Evolutionary conservation across 2,113 vertebrate species (phyloP).

Genomic region (Willisornis vidua): DNA sequence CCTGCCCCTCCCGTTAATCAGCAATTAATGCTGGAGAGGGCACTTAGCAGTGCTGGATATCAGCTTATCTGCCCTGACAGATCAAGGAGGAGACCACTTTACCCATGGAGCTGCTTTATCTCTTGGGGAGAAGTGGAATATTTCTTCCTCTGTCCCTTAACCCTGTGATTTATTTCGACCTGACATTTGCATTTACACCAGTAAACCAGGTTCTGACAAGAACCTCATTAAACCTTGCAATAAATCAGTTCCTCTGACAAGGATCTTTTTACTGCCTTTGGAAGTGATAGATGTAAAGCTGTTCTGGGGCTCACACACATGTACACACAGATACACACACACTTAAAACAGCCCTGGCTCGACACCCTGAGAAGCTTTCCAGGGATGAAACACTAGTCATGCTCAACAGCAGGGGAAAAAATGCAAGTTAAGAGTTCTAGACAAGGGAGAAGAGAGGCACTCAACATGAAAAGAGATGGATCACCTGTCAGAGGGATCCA

Average conservation of each 20-base stretch:
- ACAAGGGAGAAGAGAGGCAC: neutral
- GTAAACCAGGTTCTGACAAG: neutral
- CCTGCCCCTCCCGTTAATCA: neutral
- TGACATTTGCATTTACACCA: neutral
- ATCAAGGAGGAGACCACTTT: neutral
- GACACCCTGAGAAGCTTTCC: neutral
- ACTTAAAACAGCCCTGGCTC: neutral
- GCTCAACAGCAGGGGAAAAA: neutral
- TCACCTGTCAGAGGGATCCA: neutral
- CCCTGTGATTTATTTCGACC: constrained; percentile 13
- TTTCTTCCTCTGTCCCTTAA: neutral
- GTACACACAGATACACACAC: neutral
- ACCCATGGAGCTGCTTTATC: neutral
- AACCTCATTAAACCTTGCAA: neutral
- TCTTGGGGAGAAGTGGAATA: neutral
- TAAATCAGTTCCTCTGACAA: constrained; percentile 31
- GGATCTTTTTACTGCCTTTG: neutral
- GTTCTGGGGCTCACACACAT: neutral
- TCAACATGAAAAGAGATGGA: neutral
- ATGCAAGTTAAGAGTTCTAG: neutral
- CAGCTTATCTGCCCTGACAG: neutral
- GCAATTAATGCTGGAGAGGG: neutral
- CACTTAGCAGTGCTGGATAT: neutral
- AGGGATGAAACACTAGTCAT: neutral
- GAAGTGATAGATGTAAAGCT: neutral